phyloP scores from a whole-genome alignment of 2,113 vertebrate genomes.

The Tenrec ecaudatus region DNA sequence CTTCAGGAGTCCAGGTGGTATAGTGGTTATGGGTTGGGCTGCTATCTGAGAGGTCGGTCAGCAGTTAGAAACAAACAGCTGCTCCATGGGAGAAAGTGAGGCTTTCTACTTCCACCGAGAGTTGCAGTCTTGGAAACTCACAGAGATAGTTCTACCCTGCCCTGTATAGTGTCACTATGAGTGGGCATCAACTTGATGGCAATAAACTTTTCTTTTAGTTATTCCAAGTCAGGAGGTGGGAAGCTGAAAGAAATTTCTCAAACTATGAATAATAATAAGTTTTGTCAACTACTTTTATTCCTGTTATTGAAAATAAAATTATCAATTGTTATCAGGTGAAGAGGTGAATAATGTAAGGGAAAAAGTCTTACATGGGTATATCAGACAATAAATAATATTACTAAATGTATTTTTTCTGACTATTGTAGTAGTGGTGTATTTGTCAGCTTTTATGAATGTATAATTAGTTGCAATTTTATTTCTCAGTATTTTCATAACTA shows the following conservation, averaged over 20 bases:
- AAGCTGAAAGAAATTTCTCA: slow-evolving; percentile 45
- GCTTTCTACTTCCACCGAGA: too few relatives aligned
- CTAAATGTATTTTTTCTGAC: slow-evolving; percentile 16
- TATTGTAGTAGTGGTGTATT: slow-evolving; percentile 20
- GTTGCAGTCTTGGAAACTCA: too few relatives aligned
- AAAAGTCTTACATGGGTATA: neutral
- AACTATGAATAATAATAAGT: slow-evolving; percentile 38
- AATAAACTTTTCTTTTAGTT: neutral
- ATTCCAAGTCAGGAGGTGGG: neutral
- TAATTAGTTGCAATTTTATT: slow-evolving; percentile 34
- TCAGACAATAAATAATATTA: slow-evolving; percentile 24
- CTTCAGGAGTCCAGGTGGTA: neutral
- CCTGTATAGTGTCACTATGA: too few relatives aligned
- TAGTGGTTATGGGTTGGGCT: too few relatives aligned
- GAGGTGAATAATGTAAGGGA: neutral
- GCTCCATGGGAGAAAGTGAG: too few relatives aligned
- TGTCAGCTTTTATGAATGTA: neutral
- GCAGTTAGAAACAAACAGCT: too few relatives aligned
- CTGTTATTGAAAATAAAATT: slow-evolving; percentile 36
- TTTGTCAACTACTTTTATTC: neutral
- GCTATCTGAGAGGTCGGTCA: too few relatives aligned
- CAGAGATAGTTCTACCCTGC: too few relatives aligned
- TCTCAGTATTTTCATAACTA: slow-evolving; percentile 1
- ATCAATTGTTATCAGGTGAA: neutral
- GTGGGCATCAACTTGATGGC: too few relatives aligned